Base-by-base conservation (phyloP, 1,140 invertebrate species). In the Pseudomyrmex cubaensis region DNA sequence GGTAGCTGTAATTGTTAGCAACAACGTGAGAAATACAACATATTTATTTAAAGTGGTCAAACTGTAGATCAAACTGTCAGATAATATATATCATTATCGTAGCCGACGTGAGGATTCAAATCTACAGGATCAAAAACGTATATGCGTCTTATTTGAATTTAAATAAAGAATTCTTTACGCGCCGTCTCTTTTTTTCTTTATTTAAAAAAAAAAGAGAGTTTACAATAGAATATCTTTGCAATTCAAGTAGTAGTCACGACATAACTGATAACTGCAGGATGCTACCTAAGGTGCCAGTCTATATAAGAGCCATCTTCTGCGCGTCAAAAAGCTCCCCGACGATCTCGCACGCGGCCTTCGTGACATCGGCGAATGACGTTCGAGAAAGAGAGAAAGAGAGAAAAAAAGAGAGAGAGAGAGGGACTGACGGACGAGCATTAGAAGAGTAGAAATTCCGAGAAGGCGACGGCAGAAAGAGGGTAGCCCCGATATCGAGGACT, bases 401-500 rank as follows among this genome's bases (percentile, higher is more conserved):
- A 25, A n/a, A n/a, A n/a, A n/a, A n/a, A 25, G 35, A 35, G 35
- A 5, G 5, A 35, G 4, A 35, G 4, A 35, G 35, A 35, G 5
- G 5, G 35, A 7, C 35, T 35, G 35, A 5, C 63, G 80, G 84
- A 85, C 86, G 72, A 86, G 78, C 78, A 76, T 88, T 88, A 83
- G 35, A 35, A 35, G 35, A 85, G 83, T 73, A 66, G 57, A 64
- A 76, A 63, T 88, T 82, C 78, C 57, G 54, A 78, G 80, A 86
- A 89, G 84, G 59, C 59, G 72, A 52, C 12, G 78, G 62, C 80
- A 80, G 25, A 78, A 89, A 80, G 74, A 89, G 77, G 88, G 76
- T 89, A 87, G 84, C 74, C 61, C 72, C 77, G 35, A 61, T 87
- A 89, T 90, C 88, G 89, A 87, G 72, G 85, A 89, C 87, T 87